phyloP scores from a whole-genome alignment of 2,888 invertebrate genomes.

The Calliphora vomitoria region DNA sequence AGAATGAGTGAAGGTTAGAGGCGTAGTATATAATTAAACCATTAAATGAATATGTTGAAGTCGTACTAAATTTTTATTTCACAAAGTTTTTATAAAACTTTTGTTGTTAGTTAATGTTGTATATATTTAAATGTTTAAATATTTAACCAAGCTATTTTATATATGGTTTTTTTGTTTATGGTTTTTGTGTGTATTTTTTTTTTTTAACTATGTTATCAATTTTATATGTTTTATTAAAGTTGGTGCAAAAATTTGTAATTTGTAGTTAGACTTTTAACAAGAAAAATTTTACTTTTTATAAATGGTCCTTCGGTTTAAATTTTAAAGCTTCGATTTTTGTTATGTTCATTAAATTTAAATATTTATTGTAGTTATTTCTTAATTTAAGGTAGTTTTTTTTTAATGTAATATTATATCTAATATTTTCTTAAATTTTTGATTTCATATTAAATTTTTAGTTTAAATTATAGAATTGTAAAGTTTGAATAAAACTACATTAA shows the following conservation, averaged over 20 bases:
- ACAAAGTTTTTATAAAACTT: too few relatives aligned
- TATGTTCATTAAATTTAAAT: too few relatives aligned
- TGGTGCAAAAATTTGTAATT: neutral
- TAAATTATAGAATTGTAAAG: too few relatives aligned
- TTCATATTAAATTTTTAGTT: too few relatives aligned
- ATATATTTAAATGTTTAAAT: too few relatives aligned
- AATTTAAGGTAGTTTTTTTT: neutral
- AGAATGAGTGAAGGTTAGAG: neutral
- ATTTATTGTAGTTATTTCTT: neutral
- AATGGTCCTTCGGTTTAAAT: constrained; percentile 45
- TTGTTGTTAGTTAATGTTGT: too few relatives aligned
- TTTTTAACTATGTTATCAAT: neutral
- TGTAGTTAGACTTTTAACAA: neutral
- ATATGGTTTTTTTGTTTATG: neutral
- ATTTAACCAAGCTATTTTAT: neutral
- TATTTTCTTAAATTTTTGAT: neutral
- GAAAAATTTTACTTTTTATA: constrained; percentile 4
- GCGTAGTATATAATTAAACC: too few relatives aligned
- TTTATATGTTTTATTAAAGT: neutral
- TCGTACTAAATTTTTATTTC: too few relatives aligned
- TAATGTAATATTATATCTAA: neutral
- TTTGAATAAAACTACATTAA: neutral
- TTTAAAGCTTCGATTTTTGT: constrained; percentile 39
- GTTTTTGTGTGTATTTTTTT: neutral
- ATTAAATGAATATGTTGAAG: too few relatives aligned